Evolutionary conservation across 1,140 invertebrate genomes (phyloP).

Genomic region (Drosophila sproati): DNA sequence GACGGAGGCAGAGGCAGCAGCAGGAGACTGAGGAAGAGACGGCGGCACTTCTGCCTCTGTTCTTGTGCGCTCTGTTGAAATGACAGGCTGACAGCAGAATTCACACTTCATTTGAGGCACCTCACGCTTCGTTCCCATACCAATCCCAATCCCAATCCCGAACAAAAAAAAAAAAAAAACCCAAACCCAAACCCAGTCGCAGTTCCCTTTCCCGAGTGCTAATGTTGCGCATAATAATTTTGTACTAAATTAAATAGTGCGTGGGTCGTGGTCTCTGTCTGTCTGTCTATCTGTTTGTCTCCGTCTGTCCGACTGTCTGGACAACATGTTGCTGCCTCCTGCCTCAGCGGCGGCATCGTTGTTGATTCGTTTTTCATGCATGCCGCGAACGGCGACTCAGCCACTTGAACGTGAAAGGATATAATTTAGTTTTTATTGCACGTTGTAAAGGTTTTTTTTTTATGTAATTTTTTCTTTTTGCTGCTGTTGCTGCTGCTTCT

Average conservation of each 20-base stretch:
- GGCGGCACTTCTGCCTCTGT: slow-evolving; percentile 48
- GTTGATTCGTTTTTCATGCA: slow-evolving; percentile 35
- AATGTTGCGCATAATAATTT: slow-evolving; percentile 83
- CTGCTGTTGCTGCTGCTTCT: neutral
- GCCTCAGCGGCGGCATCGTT: slow-evolving; percentile 15
- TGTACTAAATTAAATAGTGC: slow-evolving; percentile 82
- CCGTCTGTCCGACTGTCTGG: slow-evolving; percentile 22
- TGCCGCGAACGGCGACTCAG: slow-evolving; percentile 23
- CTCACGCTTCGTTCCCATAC: slow-evolving; percentile 49
- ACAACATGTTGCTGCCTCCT: slow-evolving; percentile 69
- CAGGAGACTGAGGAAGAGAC: neutral
- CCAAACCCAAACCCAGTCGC: slow-evolving; percentile 5
- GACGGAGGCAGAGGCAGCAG: neutral
- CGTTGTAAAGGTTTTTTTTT: slow-evolving; percentile 31
- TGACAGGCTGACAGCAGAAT: slow-evolving; percentile 69
- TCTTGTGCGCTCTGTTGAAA: slow-evolving; percentile 38
- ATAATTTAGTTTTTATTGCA: slow-evolving; percentile 82
- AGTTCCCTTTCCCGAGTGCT: slow-evolving; percentile 50
- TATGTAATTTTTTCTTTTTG: slow-evolving; percentile 32
- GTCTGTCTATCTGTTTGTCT: slow-evolving; percentile 23
- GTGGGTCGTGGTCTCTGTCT: slow-evolving; percentile 53
- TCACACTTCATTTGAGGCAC: slow-evolving; percentile 79
- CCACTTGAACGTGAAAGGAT: slow-evolving; percentile 78
- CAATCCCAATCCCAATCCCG: slow-evolving; percentile 1
- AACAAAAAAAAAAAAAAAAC: neutral